These are phyloP conservation scores for Sturnus vulgaris DNA, from an alignment of 2,113 vertebrate genomes.

Conservation along the genomic window DNA sequence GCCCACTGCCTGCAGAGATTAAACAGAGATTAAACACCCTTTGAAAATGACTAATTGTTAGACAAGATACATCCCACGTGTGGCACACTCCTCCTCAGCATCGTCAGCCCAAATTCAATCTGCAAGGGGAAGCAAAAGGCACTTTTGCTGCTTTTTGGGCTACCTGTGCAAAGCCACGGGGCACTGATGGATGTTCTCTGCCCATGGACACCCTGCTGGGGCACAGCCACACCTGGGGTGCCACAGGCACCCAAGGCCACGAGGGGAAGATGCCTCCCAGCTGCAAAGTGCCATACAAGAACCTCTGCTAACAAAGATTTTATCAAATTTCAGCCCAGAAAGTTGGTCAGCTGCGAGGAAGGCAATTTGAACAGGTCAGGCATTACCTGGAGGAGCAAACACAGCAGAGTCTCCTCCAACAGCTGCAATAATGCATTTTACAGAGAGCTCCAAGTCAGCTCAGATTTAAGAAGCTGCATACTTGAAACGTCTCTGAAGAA, in stretches of 20 bases:
- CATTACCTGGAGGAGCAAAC: not conserved
- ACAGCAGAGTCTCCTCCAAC: not conserved
- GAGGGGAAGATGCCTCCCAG: rapidly evolving
- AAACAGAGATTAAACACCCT: not conserved
- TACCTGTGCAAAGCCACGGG: rapidly evolving
- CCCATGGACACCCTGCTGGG: rapidly evolving
- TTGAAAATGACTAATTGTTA: not conserved
- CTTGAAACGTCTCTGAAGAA: not conserved
- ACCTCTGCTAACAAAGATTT: not conserved
- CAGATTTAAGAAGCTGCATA: not conserved
- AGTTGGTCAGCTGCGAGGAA: not conserved
- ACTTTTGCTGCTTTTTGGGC: not conserved
- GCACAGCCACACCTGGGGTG: rapidly evolving
- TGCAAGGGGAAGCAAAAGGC: not conserved
- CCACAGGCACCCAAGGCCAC: not conserved
- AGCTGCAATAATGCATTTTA: not conserved
- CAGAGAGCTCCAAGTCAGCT: not conserved
- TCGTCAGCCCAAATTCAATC: not conserved
- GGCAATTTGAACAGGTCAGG: rapidly evolving
- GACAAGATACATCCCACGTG: not conserved
- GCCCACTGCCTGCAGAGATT: not conserved
- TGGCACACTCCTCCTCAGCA: not conserved
- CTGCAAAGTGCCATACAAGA: rapidly evolving
- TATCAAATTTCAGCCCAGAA: not conserved
- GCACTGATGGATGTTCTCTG: rapidly evolving